Conservation (phyloP, 2,888 invertebrate species). For the Ptychoptera albimana region DNA sequence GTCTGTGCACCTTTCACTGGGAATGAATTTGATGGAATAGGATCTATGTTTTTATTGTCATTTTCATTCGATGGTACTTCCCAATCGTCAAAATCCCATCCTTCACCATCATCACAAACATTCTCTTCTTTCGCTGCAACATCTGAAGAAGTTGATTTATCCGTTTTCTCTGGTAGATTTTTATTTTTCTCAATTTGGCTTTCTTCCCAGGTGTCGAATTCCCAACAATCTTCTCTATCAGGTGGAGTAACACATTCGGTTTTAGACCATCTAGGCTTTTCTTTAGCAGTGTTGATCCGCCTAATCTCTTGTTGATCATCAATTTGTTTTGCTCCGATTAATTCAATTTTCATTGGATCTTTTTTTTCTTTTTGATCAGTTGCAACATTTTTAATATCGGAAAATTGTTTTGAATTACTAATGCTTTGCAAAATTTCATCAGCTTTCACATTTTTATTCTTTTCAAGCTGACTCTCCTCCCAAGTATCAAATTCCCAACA, state of each 20-base stretch:
- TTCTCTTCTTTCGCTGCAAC: not conserved
- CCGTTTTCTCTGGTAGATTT: not conserved
- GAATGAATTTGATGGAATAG: no score
- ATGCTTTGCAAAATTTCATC: no score
- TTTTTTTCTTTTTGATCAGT: not conserved
- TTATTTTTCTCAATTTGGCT: not conserved
- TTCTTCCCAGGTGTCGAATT: not conserved
- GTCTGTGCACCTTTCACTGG: conserved; percentile 21
- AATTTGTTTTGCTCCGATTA: not conserved
- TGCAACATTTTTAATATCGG: not conserved
- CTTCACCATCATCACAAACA: conserved; percentile 7
- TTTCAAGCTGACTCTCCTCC: not conserved
- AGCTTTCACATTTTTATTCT: not conserved
- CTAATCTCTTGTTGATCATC: not conserved
- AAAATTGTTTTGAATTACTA: no score
- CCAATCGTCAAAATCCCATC: conserved; percentile 8
- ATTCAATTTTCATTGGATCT: no score
- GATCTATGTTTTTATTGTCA: no score
- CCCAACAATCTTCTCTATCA: not conserved
- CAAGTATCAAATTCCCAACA: not conserved
- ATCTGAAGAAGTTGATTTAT: not conserved
- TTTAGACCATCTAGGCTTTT: not conserved
- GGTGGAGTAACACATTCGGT: not conserved
- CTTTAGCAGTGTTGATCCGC: not conserved
- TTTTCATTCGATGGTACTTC: not conserved